phyloP scores from a whole-genome alignment of 2,113 vertebrate genomes.

The Henicopernis longicauda region DNA sequence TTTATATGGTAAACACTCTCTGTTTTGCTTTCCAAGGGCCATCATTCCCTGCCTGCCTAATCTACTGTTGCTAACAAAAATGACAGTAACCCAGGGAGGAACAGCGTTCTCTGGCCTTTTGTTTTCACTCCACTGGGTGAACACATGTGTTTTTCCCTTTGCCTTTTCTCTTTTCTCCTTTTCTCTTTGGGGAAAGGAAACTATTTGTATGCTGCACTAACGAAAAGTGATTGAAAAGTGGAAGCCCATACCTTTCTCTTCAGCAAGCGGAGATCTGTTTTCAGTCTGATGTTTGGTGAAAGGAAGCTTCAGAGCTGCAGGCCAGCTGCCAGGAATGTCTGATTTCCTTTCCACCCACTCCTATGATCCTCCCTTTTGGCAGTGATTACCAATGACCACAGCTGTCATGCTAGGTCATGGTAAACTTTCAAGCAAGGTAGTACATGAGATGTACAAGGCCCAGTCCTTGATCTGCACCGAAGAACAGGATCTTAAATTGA shows the following conservation, averaged over 20 bases:
- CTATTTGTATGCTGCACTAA: not conserved
- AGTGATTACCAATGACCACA: constrained; percentile 44
- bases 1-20: constrained; percentile 46
- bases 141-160: not conserved
- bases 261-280: constrained; percentile 38
- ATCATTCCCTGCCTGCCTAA: constrained; percentile 6
- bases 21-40: constrained; percentile 41
- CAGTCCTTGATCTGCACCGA: constrained; percentile 9
- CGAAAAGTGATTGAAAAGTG: constrained; percentile 34
- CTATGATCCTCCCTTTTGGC: constrained; percentile 64
- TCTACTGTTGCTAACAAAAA: constrained; percentile 5
- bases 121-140: not conserved
- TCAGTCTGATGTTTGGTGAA: constrained; percentile 42
- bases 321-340: constrained; percentile 59
- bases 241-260: constrained; percentile 33
- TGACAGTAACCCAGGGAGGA: not conserved
- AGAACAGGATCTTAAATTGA: not conserved
- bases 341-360: constrained; percentile 65
- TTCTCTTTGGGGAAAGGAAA: constrained; percentile 7
- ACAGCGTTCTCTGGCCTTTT: not conserved
- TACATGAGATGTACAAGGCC: constrained; percentile 14
- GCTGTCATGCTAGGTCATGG: constrained; percentile 69
- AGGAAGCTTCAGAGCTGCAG: constrained; percentile 53
- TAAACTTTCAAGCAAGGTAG: constrained; percentile 60
- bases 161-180: not conserved